Base-by-base conservation (phyloP, 2,113 vertebrate species). In the Halichoerus grypus region DNA sequence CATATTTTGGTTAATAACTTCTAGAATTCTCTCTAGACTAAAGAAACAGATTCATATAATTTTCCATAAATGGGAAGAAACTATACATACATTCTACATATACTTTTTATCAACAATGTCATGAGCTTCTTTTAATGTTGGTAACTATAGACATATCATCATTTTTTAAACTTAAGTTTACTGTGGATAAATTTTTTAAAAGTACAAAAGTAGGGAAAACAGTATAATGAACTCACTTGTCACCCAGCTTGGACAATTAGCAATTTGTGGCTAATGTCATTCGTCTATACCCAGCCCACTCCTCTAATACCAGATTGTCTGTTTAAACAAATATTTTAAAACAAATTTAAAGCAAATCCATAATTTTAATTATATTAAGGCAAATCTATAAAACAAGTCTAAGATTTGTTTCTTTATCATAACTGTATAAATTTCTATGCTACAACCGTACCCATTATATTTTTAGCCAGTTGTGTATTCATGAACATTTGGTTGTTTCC, bases 321-420 rank as follows among this genome's bases (percentile, higher is more conserved):
- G 46, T 76, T 85, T 36, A 63, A 63, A 28, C 61, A 65, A 65
- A 65, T 31, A 74, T 74, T 94, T 72, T 72, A 85, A 84, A 95
- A 46, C 13, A 76, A 86, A 87, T 65, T 85, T 88, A 88, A 88
- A 93, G 36, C 42, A 61, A 94, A 87, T 71, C 21, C 87, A 53
- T 53, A 71, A 51, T 14, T 71, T 39, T 51, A 95, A 61, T 79
- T 61, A 86, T 86, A 59, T 39, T 92, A 86, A 55, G 42, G 42
- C 7, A 51, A 82, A 79, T 82, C 65, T 93, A 87, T 71, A 67
- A 81, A 89, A 51, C 13, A 49, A 57, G 12, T 55, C 21, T 92
- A 39, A 53, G 59, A 51, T 87, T 36, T 39, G 46, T 91, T 88
- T 80, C 46, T 55, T 15, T 67, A 46, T 49, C 36, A 31, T n/a